Conservation (phyloP, 1,140 invertebrate genomes). For the Lordiphosa stackelbergi region DNA sequence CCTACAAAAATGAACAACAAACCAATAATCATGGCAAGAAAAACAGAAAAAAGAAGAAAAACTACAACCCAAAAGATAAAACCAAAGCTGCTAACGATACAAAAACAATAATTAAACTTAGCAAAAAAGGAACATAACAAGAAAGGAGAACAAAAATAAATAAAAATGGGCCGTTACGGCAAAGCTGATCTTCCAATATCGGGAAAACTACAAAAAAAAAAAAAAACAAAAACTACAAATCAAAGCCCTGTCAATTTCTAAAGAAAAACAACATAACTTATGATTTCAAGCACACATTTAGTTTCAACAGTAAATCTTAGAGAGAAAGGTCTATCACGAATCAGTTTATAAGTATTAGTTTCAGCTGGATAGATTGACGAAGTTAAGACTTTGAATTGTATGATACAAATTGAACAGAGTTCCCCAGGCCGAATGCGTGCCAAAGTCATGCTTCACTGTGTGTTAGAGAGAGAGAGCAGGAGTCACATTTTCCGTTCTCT, state of each 20-base stretch:
- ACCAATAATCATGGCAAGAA: slow-evolving; percentile 21
- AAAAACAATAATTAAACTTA: slow-evolving; percentile 75
- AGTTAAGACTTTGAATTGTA: too few species aligned
- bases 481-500: too few species aligned
- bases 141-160: slow-evolving; percentile 8
- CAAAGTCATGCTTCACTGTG: too few species aligned
- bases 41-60: slow-evolving; percentile 30
- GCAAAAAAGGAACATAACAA: slow-evolving; percentile 47
- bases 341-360: too few species aligned
- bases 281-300: slow-evolving; percentile 9
- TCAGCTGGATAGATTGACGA: too few species aligned
- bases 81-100: slow-evolving; percentile 72
- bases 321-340: too few species aligned
- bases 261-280: too few species aligned
- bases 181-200: slow-evolving; percentile 19
- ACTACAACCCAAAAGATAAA: slow-evolving; percentile 36
- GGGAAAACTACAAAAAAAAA: slow-evolving; percentile 12
- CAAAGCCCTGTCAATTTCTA: not conserved
- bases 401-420: too few species aligned
- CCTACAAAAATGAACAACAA: slow-evolving; percentile 20
- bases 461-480: too few species aligned
- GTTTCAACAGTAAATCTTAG: too few species aligned
- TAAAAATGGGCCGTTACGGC: not conserved
- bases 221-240: slow-evolving; percentile 21
- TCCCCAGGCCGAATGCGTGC: too few species aligned